A percentile compares a stretch with the other conserved stretches of the same genome.
These are phyloP conservation scores for Tiaroga cobitis DNA, from an alignment of 2,797 vertebrate genomes.

Conservation along the genomic window DNA sequence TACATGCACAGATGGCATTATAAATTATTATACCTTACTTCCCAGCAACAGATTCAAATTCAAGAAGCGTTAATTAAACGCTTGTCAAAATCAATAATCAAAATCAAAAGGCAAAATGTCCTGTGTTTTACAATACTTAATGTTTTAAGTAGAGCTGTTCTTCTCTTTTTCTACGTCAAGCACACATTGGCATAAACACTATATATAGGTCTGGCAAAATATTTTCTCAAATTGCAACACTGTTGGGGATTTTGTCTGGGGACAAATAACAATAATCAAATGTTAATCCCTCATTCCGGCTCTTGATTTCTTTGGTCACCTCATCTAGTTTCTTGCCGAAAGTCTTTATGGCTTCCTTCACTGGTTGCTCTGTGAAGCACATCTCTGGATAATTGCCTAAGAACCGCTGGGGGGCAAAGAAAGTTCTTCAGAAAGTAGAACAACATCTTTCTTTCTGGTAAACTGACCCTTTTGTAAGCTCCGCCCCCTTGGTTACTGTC, in stretches of 20 bases:
- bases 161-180: no score
- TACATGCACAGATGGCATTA: background rate
- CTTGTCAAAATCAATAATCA: background rate
- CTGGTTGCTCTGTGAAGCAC: conserved; percentile 89
- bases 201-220: background rate
- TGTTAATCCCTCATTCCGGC: conserved; percentile 89
- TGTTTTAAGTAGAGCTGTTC: background rate
- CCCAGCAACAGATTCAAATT: background rate
- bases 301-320: conserved; percentile 79
- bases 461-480: background rate
- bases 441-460: background rate
- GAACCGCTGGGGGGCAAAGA: conserved; percentile 38
- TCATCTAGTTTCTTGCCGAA: conserved; percentile 85
- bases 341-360: conserved; percentile 84
- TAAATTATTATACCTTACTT: background rate
- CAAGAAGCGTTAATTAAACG: background rate
- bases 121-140: background rate
- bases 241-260: conserved; percentile 93
- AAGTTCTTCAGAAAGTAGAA: background rate
- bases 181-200: background rate
- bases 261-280: conserved; percentile 94
- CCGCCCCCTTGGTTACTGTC: conserved; percentile 80
- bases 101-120: background rate
- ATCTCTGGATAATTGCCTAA: conserved; percentile 86
- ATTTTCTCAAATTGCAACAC: conserved; percentile 84